Evolutionary conservation across 2,797 vertebrate species (phyloP).

Genomic region (Alcedo atthis): DNA sequence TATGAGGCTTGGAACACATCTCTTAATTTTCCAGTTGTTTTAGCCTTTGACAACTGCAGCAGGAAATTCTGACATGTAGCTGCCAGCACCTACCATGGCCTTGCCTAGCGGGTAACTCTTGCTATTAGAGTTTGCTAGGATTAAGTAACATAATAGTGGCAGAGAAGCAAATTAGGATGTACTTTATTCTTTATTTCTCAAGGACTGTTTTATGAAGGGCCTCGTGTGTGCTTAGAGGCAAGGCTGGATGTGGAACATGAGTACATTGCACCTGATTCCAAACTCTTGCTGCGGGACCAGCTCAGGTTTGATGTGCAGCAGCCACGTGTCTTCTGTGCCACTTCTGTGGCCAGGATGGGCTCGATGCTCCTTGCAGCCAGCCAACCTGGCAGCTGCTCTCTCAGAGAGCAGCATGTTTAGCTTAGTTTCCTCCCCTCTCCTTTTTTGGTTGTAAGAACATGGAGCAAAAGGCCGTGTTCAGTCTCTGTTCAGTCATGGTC

Average conservation of each 20-base stretch:
- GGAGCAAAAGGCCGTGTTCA: background rate
- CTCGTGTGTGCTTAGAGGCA: background rate
- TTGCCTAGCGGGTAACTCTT: background rate
- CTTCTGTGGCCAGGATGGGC: background rate
- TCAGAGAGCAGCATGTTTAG: background rate
- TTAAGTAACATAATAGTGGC: background rate
- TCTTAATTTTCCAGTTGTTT: background rate
- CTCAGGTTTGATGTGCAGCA: fast-evolving
- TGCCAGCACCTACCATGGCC: background rate
- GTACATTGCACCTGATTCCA: background rate
- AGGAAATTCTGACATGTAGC: background rate
- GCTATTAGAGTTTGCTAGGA: background rate
- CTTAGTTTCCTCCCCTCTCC: background rate
- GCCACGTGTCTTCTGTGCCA: fast-evolving
- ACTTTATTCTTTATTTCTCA: background rate
- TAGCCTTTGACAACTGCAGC: background rate
- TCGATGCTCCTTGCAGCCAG: background rate
- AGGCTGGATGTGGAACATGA: background rate
- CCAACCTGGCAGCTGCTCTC: background rate
- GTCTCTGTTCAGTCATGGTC: background rate
- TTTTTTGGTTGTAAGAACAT: background rate
- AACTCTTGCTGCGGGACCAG: background rate
- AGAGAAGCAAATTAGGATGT: background rate
- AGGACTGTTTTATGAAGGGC: background rate
- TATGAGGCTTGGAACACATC: background rate